Evolutionary conservation across 1,140 invertebrate species (phyloP).

Genomic region (Caenorhabditis latens): DNA sequence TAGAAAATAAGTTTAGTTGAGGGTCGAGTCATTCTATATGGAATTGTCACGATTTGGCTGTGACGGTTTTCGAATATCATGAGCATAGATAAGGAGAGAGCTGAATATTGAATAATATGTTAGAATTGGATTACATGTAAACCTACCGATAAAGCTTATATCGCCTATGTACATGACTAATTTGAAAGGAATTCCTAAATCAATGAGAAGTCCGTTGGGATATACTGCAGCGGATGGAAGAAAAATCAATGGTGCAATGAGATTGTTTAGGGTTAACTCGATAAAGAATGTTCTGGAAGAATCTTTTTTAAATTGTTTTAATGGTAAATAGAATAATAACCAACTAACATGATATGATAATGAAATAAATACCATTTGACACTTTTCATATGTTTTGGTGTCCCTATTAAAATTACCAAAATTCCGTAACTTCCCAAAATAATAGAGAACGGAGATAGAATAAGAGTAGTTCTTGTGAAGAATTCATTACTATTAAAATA

Average conservation of each 20-base stretch:
- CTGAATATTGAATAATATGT: background rate
- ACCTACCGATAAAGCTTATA: background rate
- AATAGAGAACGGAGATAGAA: background rate
- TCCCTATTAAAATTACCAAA: background rate
- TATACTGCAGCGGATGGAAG: background rate
- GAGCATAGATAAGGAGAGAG: background rate
- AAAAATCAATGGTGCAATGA: background rate
- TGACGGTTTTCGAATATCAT: slow-evolving; percentile 9
- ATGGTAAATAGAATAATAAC: background rate
- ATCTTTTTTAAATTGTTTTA: background rate
- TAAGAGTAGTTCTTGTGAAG: background rate
- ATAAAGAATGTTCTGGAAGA: background rate
- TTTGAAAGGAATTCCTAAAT: background rate
- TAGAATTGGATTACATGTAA: background rate
- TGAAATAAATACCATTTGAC: slow-evolving; percentile 11
- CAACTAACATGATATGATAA: background rate
- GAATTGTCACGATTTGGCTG: background rate
- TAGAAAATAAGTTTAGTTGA: background rate
- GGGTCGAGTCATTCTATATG: background rate
- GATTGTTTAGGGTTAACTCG: background rate
- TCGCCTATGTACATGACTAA: background rate
- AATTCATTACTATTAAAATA: background rate
- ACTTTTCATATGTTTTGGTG: background rate
- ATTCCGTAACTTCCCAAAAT: background rate
- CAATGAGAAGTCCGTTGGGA: background rate